These are phyloP conservation scores for Drosophila sp. DNA, from an alignment of 1,140 invertebrate genomes.

Conservation along the genomic window DNA sequence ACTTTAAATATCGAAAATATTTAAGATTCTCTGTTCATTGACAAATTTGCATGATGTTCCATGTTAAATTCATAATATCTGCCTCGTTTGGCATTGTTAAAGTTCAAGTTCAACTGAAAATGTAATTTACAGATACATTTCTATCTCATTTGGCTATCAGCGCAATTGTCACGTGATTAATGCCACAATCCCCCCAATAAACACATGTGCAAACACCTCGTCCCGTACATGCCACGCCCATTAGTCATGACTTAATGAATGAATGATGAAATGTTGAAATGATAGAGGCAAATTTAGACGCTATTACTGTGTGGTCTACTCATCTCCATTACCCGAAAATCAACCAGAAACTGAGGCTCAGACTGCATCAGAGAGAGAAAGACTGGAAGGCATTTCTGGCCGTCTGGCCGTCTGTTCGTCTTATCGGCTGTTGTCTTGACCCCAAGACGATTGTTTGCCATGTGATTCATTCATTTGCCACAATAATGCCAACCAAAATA, in stretches of 20 bases:
- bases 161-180: conserved; percentile 75
- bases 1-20: too few species aligned
- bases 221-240: conserved; percentile 46
- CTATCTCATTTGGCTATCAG: conserved; percentile 47
- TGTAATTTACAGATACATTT: conserved; percentile 17
- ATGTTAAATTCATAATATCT: too few species aligned
- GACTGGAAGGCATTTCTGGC: conserved; percentile 22
- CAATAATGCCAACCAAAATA: conserved; percentile 59
- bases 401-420: conserved; percentile 11
- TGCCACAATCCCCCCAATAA: conserved; percentile 33
- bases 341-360: neutral
- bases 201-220: conserved; percentile 38
- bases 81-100: neutral
- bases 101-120: conserved; percentile 4
- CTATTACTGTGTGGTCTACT: conserved; percentile 54
- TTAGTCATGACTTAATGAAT: conserved; percentile 55
- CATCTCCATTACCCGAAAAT: conserved; percentile 41
- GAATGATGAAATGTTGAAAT: conserved; percentile 49
- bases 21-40: too few species aligned
- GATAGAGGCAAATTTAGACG: conserved; percentile 52
- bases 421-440: conserved; percentile 62
- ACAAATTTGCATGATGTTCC: too few species aligned
- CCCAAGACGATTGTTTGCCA: conserved; percentile 58
- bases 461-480: conserved; percentile 75
- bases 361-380: neutral